These are phyloP conservation scores for Lamellibrachia columna DNA, from an alignment of 2,888 invertebrate species.

Conservation along the genomic window DNA sequence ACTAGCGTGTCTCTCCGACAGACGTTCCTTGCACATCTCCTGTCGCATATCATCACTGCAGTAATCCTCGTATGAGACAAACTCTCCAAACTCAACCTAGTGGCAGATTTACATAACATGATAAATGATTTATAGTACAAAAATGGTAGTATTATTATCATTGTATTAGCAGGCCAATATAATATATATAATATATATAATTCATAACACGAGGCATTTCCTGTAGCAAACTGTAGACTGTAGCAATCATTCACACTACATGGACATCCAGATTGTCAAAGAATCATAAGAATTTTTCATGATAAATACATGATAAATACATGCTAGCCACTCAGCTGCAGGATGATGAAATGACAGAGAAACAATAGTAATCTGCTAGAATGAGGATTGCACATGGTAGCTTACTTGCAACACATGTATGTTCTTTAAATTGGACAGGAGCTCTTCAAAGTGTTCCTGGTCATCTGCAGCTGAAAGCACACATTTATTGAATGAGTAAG, in stretches of 20 bases:
- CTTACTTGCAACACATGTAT: conserved; percentile 6
- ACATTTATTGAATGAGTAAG: neutral
- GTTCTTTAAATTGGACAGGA: neutral
- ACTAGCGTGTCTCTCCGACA: neutral
- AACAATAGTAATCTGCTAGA: neutral
- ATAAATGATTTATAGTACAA: neutral
- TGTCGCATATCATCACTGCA: neutral
- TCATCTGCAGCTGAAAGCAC: neutral
- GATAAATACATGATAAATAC: neutral
- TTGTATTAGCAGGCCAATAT: neutral
- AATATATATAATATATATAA: neutral
- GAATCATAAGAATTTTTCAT: neutral
- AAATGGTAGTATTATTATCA: neutral
- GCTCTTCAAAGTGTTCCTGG: neutral
- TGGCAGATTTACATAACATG: neutral
- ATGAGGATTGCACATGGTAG: neutral
- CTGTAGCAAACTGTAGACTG: neutral
- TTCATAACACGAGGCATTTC: neutral
- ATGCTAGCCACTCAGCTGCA: neutral
- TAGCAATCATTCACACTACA: neutral
- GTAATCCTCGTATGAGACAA: neutral
- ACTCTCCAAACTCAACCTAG: neutral
- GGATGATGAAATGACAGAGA: neutral
- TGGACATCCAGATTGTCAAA: neutral
- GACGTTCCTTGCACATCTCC: neutral